Evolutionary conservation across 2,797 vertebrate genomes (phyloP).

Genomic region (Calcarius lapponicus): DNA sequence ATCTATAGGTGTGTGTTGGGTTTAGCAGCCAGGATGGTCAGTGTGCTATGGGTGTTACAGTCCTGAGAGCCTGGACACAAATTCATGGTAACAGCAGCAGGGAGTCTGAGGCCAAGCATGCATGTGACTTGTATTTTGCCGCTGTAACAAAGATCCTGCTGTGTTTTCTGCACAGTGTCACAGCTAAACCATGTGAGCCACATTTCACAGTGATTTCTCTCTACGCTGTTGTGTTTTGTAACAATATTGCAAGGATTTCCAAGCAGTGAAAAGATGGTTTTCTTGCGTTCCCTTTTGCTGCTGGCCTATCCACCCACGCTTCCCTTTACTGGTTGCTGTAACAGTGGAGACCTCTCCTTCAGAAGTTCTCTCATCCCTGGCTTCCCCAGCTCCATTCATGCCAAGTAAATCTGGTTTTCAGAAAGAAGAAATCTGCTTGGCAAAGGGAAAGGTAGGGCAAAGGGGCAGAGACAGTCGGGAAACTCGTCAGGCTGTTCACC

Average conservation of each 20-base stretch:
- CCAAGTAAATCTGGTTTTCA: not conserved
- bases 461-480: not conserved
- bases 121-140: not conserved
- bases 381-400: not conserved
- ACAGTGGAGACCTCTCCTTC: not conserved
- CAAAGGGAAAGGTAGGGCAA: not conserved
- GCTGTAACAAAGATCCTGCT: not conserved
- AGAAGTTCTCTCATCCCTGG: not conserved
- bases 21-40: not conserved
- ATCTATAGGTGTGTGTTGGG: not conserved
- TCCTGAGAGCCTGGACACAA: not conserved
- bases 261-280: not conserved
- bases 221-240: not conserved
- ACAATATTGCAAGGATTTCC: not conserved
- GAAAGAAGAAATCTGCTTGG: not conserved
- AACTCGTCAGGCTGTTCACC: not conserved
- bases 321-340: not conserved
- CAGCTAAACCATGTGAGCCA: not conserved
- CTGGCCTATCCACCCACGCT: not conserved
- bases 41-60: not conserved
- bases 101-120: not conserved
- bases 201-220: not conserved
- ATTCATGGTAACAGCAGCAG: not conserved
- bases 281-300: not conserved
- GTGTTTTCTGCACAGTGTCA: not conserved